Base-by-base conservation (phyloP, 1,140 invertebrate species). In the Stegodyphus dumicola region DNA sequence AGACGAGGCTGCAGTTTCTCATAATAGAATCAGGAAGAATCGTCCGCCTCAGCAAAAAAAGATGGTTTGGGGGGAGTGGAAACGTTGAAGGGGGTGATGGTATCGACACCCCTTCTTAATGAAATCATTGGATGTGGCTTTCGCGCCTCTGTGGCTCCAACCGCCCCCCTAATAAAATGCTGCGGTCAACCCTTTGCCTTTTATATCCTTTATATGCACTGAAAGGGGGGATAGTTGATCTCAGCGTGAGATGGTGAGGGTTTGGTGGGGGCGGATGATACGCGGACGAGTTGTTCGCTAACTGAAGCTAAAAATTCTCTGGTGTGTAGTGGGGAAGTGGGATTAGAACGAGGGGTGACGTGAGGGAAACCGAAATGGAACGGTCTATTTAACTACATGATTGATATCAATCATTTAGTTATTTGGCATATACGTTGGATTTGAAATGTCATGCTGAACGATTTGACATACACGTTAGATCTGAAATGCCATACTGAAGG, bases 21-120 rank as follows among this genome's bases (percentile, higher is more conserved):
- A 83, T 83, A 83, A 83, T 75, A 83, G 79, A 83, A 83, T 83
- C 79, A 83, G 70, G 56, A 83, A 83, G 71, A 83, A 83, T 83
- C 79, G 79, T 74, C 79, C 75, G 71, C 79, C 48, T 75, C 70
- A 75, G 70, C 70, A 83, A 80, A 56, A 80, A 71, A 80, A 70
- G 53, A 56, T 51, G 10, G 71, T 11, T 18, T 10, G 77, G 53
- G 70, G 18, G 71, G 7, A 7, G 69, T 33, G 33, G 33, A 33
- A 33, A 33, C 33, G 33, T 33, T 3, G 33, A 51, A 71, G 49
- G 17, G 71, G 56, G 33, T 49, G 67, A 65, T 53, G 56, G 60
- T 75, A 74, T 66, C 71, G 70, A 74, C 70, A 74, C 71, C 79
- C 70, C 79, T 83, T 74, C 79, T 75, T 83, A 83, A 83, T 83